phyloP scores from a whole-genome alignment of 1,140 invertebrate species.

The Ptiloglossa arizonensis region DNA sequence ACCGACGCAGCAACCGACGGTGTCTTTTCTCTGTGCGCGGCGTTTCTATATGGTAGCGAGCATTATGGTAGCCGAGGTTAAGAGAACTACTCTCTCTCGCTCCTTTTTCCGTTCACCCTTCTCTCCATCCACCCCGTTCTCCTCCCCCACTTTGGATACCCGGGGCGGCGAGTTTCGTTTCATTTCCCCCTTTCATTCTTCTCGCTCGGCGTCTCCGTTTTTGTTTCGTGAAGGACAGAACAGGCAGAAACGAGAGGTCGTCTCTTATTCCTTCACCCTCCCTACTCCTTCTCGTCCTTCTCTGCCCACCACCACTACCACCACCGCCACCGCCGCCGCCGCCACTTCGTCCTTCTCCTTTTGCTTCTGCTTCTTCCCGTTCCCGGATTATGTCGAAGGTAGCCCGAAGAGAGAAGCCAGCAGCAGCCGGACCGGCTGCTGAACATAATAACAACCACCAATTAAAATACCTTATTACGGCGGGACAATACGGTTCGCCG shows the following conservation, averaged over 20 bases:
- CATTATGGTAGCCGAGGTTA: slow-evolving; percentile 57
- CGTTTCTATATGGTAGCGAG: slow-evolving; percentile 53
- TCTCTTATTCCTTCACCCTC: slow-evolving; percentile 1
- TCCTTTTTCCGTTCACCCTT: too few relatives aligned
- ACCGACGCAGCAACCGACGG: slow-evolving; percentile 50
- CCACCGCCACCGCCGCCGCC: too few relatives aligned
- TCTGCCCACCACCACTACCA: background rate
- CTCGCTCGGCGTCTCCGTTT: slow-evolving; percentile 36
- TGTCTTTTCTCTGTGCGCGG: slow-evolving; percentile 55
- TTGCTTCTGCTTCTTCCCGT: slow-evolving; percentile 31
- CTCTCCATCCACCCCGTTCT: background rate
- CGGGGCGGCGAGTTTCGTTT: slow-evolving; percentile 6
- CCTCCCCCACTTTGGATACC: background rate
- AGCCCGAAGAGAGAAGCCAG: slow-evolving; percentile 28
- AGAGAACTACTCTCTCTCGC: slow-evolving; percentile 30
- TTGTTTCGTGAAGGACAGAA: slow-evolving; percentile 38
- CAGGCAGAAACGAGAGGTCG: slow-evolving; percentile 12
- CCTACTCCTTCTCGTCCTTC: background rate
- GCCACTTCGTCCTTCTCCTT: slow-evolving; percentile 14
- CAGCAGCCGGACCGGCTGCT: slow-evolving; percentile 39
- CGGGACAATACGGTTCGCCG: slow-evolving; percentile 66
- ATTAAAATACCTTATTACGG: slow-evolving; percentile 79
- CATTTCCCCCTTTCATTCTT: slow-evolving; percentile 43
- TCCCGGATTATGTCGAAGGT: slow-evolving; percentile 51
- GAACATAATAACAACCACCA: slow-evolving; percentile 69